phyloP scores from a whole-genome alignment of 2,113 vertebrate species.

The Oncorhynchus keta region DNA sequence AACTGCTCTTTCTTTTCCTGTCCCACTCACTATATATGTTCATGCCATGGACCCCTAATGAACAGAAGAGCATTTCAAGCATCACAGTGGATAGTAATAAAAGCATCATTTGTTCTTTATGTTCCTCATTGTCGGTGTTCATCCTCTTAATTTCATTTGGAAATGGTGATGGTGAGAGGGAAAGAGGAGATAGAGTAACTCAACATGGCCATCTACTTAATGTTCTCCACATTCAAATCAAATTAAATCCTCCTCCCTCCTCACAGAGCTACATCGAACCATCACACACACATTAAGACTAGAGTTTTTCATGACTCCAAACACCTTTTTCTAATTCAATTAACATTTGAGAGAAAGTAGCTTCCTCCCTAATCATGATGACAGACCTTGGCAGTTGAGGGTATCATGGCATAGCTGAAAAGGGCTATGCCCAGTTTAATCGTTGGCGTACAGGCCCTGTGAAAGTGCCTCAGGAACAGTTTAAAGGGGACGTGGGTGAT shows the following conservation, averaged over 20 bases:
- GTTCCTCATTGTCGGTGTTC: slow-evolving; percentile 25
- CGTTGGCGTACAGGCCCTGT: slow-evolving; percentile 13
- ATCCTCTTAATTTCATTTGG: slow-evolving; percentile 44
- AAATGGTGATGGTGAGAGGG: slow-evolving; percentile 25
- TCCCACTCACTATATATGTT: slow-evolving; percentile 3
- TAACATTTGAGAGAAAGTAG: slow-evolving; percentile 48
- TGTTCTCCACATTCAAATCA: slow-evolving; percentile 31
- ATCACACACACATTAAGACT: slow-evolving; percentile 16
- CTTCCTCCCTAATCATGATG: slow-evolving; percentile 44
- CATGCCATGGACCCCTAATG: slow-evolving; percentile 16
- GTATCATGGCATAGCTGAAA: slow-evolving; percentile 31
- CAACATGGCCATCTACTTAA: slow-evolving; percentile 31
- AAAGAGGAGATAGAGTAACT: slow-evolving; percentile 21
- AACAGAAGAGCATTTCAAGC: slow-evolving; percentile 23
- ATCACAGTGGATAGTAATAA: slow-evolving; percentile 42
- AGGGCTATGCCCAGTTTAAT: slow-evolving; percentile 46
- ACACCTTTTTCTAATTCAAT: slow-evolving; percentile 56
- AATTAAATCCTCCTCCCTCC: slow-evolving; percentile 34
- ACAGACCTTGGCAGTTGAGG: slow-evolving; percentile 43
- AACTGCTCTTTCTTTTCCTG: slow-evolving; percentile 3
- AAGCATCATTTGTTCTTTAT: slow-evolving; percentile 41
- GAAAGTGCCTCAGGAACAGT: slow-evolving; percentile 29
- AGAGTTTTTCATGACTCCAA: slow-evolving; percentile 18
- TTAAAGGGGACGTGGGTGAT: slow-evolving; percentile 38
- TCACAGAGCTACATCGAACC: slow-evolving; percentile 1